These are phyloP conservation scores for Diachrysia chrysitis DNA, from an alignment of 2,888 invertebrate genomes.

Conservation along the genomic window DNA sequence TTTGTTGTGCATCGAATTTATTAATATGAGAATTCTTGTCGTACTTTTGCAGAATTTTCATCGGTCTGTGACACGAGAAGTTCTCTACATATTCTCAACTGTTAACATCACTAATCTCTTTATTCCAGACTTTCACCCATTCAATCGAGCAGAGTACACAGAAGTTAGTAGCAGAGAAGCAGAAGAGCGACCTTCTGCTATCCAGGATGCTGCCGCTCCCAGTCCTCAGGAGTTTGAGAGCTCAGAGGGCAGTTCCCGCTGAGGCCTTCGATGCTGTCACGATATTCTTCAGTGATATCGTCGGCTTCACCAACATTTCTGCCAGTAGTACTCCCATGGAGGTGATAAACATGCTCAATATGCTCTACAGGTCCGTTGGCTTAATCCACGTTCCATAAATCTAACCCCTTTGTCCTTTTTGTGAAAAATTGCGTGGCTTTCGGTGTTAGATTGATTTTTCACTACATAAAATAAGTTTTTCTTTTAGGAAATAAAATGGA, in stretches of 20 bases:
- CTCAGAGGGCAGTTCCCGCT: conserved; percentile 89
- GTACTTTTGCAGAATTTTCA: too few relatives aligned
- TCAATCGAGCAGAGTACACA: conserved; percentile 86
- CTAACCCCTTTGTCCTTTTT: not conserved
- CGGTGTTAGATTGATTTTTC: too few relatives aligned
- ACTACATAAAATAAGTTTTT: too few relatives aligned
- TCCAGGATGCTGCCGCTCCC: conserved; percentile 89
- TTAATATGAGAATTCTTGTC: not conserved
- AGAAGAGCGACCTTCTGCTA: conserved; percentile 89
- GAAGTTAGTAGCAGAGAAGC: conserved; percentile 87
- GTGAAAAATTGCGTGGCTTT: not conserved
- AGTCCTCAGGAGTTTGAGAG: conserved; percentile 87
- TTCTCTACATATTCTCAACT: too few relatives aligned
- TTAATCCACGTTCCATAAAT: conserved; percentile 38
- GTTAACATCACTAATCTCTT: not conserved
- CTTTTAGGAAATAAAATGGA: too few relatives aligned
- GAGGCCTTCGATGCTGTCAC: conserved; percentile 92
- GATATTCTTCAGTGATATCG: conserved; percentile 92
- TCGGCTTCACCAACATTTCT: conserved; percentile 91
- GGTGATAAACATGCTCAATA: conserved; percentile 91
- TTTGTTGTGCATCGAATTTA: too few relatives aligned
- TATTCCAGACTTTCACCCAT: conserved; percentile 83
- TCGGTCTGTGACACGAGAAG: too few relatives aligned
- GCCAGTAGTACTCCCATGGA: conserved; percentile 91
- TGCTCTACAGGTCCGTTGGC: conserved; percentile 90